Percentiles rank a stretch among this genome's conserved stretches.
phyloP scores from a whole-genome alignment of 1,140 invertebrate species.

The Mya arenaria region DNA sequence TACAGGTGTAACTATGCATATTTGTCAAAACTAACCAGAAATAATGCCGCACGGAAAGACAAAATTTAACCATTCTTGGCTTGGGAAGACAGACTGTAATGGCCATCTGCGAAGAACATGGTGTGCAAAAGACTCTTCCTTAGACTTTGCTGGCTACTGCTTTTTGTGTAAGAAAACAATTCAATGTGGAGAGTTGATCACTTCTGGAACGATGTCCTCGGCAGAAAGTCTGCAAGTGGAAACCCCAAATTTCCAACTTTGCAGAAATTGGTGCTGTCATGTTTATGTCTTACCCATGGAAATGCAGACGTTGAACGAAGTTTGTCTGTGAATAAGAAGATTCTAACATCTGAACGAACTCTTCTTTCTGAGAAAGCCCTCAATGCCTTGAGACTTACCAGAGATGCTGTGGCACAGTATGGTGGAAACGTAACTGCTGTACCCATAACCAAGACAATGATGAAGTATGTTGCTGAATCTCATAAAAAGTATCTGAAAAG shows the following conservation, averaged over 20 bases:
- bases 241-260: background rate
- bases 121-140: constrained; percentile 8
- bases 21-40: background rate
- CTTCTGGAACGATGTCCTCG: constrained; percentile 27
- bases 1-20: background rate
- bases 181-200: constrained; percentile 9
- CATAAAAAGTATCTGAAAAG: background rate
- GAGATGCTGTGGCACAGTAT: constrained; percentile 24
- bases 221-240: background rate
- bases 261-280: background rate
- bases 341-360: constrained; percentile 39
- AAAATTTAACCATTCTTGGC: background rate
- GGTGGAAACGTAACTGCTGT: constrained; percentile 15
- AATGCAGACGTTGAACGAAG: constrained; percentile 26
- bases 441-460: constrained; percentile 10
- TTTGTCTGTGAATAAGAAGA: constrained; percentile 9
- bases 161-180: constrained; percentile 9
- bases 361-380: background rate
- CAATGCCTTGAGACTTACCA: constrained; percentile 32
- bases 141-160: constrained; percentile 5
- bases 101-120: constrained; percentile 4
- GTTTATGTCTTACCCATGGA: background rate
- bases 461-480: background rate
- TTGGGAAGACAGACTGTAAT: background rate
- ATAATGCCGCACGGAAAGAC: background rate